These are phyloP conservation scores for Festucalex cinctus DNA, from an alignment of 2,113 vertebrate species.

Conservation along the genomic window DNA sequence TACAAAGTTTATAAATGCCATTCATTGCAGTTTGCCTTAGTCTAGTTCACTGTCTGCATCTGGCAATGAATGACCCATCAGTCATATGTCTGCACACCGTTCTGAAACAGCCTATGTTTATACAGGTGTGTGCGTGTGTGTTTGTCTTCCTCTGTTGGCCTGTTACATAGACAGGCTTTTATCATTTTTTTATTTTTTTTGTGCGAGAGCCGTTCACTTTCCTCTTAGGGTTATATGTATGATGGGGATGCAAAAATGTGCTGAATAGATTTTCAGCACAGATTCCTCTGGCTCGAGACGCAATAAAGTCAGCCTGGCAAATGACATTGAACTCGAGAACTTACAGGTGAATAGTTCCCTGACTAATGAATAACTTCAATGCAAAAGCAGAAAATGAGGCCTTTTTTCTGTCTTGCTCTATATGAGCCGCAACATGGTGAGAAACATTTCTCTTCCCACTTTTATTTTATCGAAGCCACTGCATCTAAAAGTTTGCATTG, in stretches of 20 bases:
- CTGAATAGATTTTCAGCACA: constrained; percentile 20
- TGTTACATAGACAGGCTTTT: constrained; percentile 16
- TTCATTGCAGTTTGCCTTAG: constrained; percentile 16
- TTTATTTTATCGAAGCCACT: background rate
- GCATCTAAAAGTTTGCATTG: background rate
- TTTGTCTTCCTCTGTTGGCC: constrained; percentile 13
- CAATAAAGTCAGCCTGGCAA: constrained; percentile 15
- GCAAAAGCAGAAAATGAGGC: background rate
- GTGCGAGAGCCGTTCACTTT: constrained; percentile 35
- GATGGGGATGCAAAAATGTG: constrained; percentile 1
- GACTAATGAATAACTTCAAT: background rate
- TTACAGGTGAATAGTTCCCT: background rate
- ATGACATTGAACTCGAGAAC: background rate
- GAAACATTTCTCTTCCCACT: background rate
- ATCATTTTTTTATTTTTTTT: too few species aligned
- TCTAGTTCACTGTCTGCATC: constrained; percentile 26
- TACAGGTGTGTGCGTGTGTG: constrained; percentile 57
- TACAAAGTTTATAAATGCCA: background rate
- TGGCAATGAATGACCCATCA: constrained; percentile 56
- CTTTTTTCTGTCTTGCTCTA: background rate
- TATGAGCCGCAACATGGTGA: background rate
- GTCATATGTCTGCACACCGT: constrained; percentile 38
- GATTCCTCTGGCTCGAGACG: constrained; percentile 23
- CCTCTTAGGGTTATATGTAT: constrained; percentile 28
- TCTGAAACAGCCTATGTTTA: constrained; percentile 61